Conservation (phyloP, 2,797 vertebrate genomes). For the Champsocephalus gunnari region DNA sequence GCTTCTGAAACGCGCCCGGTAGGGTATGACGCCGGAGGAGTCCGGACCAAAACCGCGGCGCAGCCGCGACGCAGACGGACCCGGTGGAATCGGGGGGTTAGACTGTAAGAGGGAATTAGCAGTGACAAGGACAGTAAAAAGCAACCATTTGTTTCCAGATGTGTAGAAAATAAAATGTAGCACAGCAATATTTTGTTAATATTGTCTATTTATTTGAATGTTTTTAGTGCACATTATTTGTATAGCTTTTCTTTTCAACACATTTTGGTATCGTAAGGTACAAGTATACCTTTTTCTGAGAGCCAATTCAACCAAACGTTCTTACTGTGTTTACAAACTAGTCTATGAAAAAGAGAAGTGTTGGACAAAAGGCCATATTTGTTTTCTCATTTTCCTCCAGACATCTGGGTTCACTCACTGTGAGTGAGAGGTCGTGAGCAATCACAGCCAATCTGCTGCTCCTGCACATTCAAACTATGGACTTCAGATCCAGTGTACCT, state of each 20-base stretch:
- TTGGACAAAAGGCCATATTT: slow-evolving; percentile 17
- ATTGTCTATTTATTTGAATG: neutral
- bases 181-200: neutral
- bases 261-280: neutral
- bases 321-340: neutral
- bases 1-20: too few species aligned
- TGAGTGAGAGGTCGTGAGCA: slow-evolving; percentile 9
- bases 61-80: too few species aligned
- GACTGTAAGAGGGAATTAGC: too few species aligned
- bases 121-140: too few species aligned
- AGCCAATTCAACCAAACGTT: neutral
- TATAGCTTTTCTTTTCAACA: neutral
- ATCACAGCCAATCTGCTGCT: slow-evolving; percentile 19
- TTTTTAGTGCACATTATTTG: neutral
- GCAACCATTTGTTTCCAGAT: neutral
- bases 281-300: neutral
- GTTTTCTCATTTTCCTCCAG: neutral
- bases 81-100: too few species aligned
- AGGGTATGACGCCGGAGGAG: too few species aligned
- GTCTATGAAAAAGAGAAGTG: slow-evolving; percentile 9
- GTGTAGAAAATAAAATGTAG: neutral
- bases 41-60: too few species aligned
- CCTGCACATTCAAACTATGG: neutral
- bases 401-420: slow-evolving; percentile 29
- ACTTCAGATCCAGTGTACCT: neutral